Percentiles rank a stretch among this genome's conserved stretches.
Conservation (phyloP, 53 echinoderm and acorn worm genomes). For the Astropecten irregularis region DNA sequence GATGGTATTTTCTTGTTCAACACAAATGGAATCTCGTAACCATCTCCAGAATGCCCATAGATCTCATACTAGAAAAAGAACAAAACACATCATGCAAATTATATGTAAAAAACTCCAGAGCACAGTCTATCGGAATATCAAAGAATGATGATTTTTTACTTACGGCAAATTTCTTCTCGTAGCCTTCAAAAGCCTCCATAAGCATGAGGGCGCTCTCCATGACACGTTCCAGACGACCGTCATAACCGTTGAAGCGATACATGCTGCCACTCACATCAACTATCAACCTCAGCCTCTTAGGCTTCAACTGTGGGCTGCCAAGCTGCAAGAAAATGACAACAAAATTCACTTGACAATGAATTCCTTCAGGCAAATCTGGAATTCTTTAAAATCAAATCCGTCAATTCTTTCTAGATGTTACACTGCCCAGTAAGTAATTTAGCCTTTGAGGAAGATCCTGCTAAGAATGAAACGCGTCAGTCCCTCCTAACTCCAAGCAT, state of each 20-base stretch:
- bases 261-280: constrained; percentile 97
- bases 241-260: constrained; percentile 95
- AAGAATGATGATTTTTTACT: too few species aligned
- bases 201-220: constrained; percentile 92
- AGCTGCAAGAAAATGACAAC: constrained; percentile 49
- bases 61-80: constrained; percentile 78
- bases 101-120: not conserved
- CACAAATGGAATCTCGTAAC: constrained; percentile 76
- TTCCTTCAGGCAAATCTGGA: too few species aligned
- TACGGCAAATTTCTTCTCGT: constrained; percentile 90
- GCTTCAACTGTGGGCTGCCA: constrained; percentile 87
- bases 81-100: not conserved
- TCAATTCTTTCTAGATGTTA: too few species aligned
- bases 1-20: constrained; percentile 80
- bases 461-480: too few species aligned
- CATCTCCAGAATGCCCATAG: constrained; percentile 95
- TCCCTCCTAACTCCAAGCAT: too few species aligned
- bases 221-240: constrained; percentile 84
- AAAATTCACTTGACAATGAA: too few species aligned
- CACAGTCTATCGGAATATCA: too few species aligned
- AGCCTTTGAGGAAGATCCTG: too few species aligned
- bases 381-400: too few species aligned
- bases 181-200: constrained; percentile 97
- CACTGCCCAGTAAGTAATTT: too few species aligned
- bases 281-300: constrained; percentile 79